These are phyloP conservation scores for Atta cephalotes DNA, from an alignment of 1,140 invertebrate genomes.

Conservation along the genomic window DNA sequence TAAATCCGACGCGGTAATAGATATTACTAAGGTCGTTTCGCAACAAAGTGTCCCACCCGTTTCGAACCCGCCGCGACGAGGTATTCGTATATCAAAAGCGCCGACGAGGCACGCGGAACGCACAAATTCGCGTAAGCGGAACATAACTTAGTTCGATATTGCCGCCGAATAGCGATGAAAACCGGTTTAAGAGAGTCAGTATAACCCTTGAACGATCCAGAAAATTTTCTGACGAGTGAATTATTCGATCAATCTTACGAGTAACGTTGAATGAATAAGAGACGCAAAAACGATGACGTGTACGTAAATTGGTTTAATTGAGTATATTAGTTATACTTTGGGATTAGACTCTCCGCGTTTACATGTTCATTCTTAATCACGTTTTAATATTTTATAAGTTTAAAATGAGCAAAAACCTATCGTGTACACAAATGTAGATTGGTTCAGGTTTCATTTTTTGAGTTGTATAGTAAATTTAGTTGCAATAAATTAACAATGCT, in stretches of 20 bases:
- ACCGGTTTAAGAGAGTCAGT: conserved; percentile 54
- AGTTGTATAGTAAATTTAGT: background rate
- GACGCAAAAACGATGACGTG: no score
- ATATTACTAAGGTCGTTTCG: conserved; percentile 54
- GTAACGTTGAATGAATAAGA: background rate
- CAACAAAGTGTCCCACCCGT: conserved; percentile 61
- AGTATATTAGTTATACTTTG: background rate
- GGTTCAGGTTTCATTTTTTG: background rate
- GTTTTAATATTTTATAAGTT: background rate
- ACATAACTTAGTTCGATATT: conserved; percentile 53
- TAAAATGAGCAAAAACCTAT: background rate
- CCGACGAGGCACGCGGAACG: conserved; percentile 68
- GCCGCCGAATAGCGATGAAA: conserved; percentile 31
- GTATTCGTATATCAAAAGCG: conserved; percentile 68
- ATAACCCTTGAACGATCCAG: conserved; percentile 6
- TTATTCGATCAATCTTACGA: conserved; percentile 19
- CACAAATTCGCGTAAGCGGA: conserved; percentile 64
- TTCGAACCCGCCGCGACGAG: conserved; percentile 36
- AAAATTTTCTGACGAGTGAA: conserved; percentile 4
- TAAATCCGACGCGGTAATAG: conserved; percentile 63
- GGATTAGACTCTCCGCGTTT: background rate
- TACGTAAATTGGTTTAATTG: background rate
- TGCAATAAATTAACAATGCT: background rate
- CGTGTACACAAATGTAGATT: background rate
- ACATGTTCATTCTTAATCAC: background rate